Conservation (phyloP, 2,113 vertebrate genomes). For the Pongo abelii region DNA sequence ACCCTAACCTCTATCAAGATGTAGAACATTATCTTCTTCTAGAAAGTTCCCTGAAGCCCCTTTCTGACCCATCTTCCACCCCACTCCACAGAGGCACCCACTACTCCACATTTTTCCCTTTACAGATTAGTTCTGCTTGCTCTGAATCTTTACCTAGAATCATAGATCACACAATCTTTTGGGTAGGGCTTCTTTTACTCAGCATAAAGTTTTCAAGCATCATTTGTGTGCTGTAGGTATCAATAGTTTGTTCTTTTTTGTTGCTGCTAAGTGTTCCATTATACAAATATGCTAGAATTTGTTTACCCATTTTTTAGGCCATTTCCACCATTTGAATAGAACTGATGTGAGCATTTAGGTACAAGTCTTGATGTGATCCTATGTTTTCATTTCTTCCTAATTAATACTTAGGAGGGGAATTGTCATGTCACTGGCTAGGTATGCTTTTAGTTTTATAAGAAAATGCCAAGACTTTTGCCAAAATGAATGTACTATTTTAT, state of each 20-base stretch:
- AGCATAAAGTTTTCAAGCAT: neutral
- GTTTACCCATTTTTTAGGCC: neutral
- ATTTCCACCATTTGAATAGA: neutral
- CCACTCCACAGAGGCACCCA: neutral
- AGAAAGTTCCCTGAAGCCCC: neutral
- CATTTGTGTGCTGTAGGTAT: no score
- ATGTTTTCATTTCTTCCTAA: neutral
- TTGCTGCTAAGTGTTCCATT: neutral
- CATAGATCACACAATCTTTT: no score
- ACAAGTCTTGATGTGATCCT: neutral
- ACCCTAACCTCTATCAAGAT: neutral
- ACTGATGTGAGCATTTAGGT: neutral
- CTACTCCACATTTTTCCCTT: neutral
- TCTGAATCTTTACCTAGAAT: neutral
- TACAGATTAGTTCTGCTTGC: neutral
- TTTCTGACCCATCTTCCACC: neutral
- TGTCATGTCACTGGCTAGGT: neutral
- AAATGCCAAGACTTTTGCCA: neutral
- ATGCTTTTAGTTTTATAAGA: neutral
- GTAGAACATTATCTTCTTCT: no score
- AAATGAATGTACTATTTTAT: neutral
- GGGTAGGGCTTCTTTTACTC: neutral
- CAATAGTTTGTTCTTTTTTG: neutral
- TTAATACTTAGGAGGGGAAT: neutral
- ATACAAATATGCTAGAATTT: neutral